Base-by-base conservation (phyloP, 2,113 vertebrate genomes). In the Psittacus erithacus region DNA sequence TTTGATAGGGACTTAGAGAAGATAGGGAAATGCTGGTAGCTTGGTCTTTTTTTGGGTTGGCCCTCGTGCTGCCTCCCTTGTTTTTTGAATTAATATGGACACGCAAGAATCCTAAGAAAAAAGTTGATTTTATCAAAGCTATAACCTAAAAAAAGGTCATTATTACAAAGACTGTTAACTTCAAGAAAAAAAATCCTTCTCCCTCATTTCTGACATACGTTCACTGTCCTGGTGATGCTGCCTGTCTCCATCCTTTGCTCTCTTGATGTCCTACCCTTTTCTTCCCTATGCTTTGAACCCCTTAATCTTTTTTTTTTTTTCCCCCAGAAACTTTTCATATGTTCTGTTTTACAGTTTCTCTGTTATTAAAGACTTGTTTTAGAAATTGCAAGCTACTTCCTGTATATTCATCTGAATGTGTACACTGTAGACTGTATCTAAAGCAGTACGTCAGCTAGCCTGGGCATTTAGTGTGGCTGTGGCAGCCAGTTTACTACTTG, bases 1-100 rank as follows among this genome's bases (percentile, higher is more conserved):
- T 64, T 81, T 71, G n/a, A 7, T 7, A 47, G 33, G 29, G 22
- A 35, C 89, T 71, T 75, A 38, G 17, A 12, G 31, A 60, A 78
- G 46, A 49, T 4, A 33, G 5, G 9, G 13, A 76, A 24, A 19
- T 86, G 9, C 5, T 3, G 33, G 33, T 65, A 60, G 23, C 7
- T 39, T 35, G 27, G 9, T 6, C 0, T 1, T 62, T 60, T 75
- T 80, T 82, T 47, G 29, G 2, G 3, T 57, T 49, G 13, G 33
- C 13, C 9, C 11, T 7, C 0, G 13, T 77, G 44, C 20, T 67
- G 1, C 33, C 19, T 80, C 23, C 12, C 2, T 3, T 55, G 2
- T 88, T 86, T 62, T n/a, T 82, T 93, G 31, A 82, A n/a, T 60
- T 43, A 41, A 71, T 24, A 14, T 55, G 8, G 7, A 25, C 57